phyloP scores from a whole-genome alignment of 2,113 vertebrate species.

The Pituophis catenifer region DNA sequence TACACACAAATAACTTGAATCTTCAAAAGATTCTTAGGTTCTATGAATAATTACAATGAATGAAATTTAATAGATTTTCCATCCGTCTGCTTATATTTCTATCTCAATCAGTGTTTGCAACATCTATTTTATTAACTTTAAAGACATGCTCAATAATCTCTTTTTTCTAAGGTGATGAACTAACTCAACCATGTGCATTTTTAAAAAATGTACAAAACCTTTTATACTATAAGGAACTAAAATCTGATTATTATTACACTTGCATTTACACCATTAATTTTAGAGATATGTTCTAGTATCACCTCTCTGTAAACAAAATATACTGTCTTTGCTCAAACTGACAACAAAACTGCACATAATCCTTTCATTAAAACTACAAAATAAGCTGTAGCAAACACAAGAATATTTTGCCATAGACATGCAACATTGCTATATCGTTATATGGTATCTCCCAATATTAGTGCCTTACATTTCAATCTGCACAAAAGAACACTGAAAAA shows the following conservation, averaged over 20 bases:
- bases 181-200: not conserved
- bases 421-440: not conserved
- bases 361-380: not conserved
- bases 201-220: not conserved
- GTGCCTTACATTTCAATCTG: not conserved
- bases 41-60: not conserved
- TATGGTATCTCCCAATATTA: not conserved
- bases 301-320: not conserved
- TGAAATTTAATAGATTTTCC: not conserved
- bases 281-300: not conserved
- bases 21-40: not conserved
- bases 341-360: not conserved
- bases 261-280: not conserved
- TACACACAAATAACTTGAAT: not conserved
- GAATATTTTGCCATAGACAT: not conserved
- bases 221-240: not conserved
- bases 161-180: not conserved
- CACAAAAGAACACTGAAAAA: not conserved
- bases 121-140: slow-evolving; percentile 2
- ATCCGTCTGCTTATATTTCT: not conserved
- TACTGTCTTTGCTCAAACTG: not conserved
- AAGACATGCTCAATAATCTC: slow-evolving; percentile 22
- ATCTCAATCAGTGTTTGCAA: not conserved
- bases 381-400: not conserved
- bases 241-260: not conserved